These are phyloP conservation scores for Cladopsammia gracilis DNA, from an alignment of 64 coral and sea anemone genomes.

Conservation along the genomic window DNA sequence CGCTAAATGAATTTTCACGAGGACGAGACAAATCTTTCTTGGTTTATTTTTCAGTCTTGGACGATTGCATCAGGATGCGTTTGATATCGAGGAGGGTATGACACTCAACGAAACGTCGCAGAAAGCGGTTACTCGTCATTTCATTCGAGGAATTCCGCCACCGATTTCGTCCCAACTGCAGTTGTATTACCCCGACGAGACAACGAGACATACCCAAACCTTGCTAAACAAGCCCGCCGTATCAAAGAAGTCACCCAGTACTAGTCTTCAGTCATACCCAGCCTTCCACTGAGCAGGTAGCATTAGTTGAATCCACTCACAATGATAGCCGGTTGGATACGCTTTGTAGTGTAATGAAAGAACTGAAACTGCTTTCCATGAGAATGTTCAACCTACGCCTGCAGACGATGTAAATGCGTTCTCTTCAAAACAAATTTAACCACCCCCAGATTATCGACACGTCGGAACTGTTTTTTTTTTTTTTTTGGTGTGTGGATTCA, in stretches of 20 bases:
- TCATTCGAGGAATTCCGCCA: no score
- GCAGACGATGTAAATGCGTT: background rate
- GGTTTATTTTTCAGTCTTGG: no score
- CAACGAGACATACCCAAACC: background rate
- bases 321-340: background rate
- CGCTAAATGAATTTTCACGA: no score
- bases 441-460: background rate
- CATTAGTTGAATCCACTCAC: background rate
- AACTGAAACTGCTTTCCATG: background rate
- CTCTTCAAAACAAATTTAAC: background rate
- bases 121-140: no score
- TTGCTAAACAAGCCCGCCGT: background rate
- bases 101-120: no score
- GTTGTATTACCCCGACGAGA: background rate
- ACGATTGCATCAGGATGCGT: no score
- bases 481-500: no score
- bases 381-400: background rate
- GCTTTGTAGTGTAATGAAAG: background rate
- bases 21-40: no score
- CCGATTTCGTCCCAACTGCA: background rate
- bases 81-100: no score
- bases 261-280: background rate
- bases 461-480: background rate
- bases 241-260: background rate
- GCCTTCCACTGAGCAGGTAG: background rate